phyloP scores from a whole-genome alignment of 2,888 invertebrate species.

The Melinaea menophilus region DNA sequence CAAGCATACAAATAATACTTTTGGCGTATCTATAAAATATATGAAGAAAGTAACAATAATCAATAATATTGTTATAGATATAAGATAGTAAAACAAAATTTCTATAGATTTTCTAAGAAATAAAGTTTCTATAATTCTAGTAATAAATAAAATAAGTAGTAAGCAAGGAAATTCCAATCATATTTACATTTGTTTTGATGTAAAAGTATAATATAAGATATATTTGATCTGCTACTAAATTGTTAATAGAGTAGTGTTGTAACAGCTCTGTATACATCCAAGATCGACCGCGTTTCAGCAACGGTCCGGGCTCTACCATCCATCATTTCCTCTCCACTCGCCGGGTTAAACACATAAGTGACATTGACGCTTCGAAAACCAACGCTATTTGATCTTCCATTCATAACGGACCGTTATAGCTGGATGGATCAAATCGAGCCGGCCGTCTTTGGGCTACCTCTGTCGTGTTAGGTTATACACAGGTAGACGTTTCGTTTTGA shows the following conservation, averaged over 20 bases:
- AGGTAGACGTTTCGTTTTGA: constrained; percentile 68
- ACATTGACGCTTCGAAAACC: constrained; percentile 71
- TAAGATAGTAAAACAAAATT: too few relatives aligned
- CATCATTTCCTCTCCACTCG: constrained; percentile 77
- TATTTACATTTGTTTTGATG: too few relatives aligned
- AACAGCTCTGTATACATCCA: constrained; percentile 51
- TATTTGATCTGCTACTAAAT: too few relatives aligned
- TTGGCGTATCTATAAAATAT: too few relatives aligned
- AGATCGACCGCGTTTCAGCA: constrained; percentile 55
- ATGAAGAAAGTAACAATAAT: too few relatives aligned
- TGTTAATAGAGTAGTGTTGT: constrained; percentile 8
- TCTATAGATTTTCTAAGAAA: too few relatives aligned
- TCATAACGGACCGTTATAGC: constrained; percentile 34
- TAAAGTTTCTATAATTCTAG: too few relatives aligned
- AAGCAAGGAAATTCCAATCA: not conserved
- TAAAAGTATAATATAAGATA: not conserved
- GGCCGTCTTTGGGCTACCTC: constrained; percentile 45
- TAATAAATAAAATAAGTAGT: too few relatives aligned
- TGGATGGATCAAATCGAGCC: constrained; percentile 44
- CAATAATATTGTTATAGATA: too few relatives aligned
- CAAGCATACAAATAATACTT: too few relatives aligned
- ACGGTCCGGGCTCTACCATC: constrained; percentile 65
- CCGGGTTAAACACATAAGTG: constrained; percentile 77
- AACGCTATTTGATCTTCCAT: constrained; percentile 45
- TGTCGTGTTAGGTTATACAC: constrained; percentile 61